Percentiles rank a stretch among this genome's conserved stretches.
phyloP scores from a whole-genome alignment of 2,113 vertebrate species.

The Microcebus murinus region DNA sequence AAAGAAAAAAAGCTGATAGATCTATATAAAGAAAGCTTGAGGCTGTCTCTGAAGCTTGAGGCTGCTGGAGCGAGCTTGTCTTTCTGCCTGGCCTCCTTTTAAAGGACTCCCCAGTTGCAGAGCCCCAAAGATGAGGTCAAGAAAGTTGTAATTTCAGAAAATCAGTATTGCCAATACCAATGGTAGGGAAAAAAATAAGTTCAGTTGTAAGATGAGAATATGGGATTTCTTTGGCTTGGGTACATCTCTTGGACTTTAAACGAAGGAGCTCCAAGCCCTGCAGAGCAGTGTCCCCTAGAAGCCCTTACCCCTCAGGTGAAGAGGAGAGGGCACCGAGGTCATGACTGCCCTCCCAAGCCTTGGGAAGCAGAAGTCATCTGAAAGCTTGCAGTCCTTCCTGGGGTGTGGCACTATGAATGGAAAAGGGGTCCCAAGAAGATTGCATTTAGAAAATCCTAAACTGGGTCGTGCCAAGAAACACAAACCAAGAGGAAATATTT shows the following conservation, averaged over 20 bases:
- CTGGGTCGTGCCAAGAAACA: slow-evolving; percentile 82
- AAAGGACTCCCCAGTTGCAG: background rate
- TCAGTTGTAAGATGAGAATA: background rate
- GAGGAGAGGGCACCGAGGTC: background rate
- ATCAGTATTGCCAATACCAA: background rate
- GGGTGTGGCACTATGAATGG: slow-evolving; percentile 67
- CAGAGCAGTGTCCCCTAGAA: background rate
- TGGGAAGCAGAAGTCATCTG: slow-evolving; percentile 57
- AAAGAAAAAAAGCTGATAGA: background rate
- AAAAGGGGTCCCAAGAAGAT: slow-evolving; percentile 79
- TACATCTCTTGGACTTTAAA: background rate
- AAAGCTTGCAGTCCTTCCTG: slow-evolving; percentile 63
- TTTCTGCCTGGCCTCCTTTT: background rate
- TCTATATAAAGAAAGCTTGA: background rate
- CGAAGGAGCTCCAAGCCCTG: background rate
- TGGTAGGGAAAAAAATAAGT: background rate
- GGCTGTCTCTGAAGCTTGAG: background rate
- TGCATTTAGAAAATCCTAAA: slow-evolving; percentile 77
- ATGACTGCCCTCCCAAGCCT: background rate
- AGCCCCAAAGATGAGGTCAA: background rate
- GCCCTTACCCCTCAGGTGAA: background rate
- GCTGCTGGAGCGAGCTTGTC: background rate
- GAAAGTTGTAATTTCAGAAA: background rate
- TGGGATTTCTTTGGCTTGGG: background rate
- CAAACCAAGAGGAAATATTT: slow-evolving; percentile 87